Base-by-base conservation (phyloP, 2,888 invertebrate species). In the Drosophila ezoana region DNA sequence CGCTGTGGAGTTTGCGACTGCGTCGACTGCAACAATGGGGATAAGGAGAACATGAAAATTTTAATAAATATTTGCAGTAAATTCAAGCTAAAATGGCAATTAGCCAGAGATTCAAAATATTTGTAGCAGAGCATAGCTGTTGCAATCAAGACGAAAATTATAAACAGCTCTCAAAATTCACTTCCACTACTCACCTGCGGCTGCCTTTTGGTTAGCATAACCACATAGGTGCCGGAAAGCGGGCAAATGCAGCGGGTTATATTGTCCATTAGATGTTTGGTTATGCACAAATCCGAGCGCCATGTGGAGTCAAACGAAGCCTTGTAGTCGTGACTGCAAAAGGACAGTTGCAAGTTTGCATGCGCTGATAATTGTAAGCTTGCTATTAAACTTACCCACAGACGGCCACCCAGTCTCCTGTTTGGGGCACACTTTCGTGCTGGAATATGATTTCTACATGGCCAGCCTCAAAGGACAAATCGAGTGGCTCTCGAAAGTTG, bases 201-300 rank as follows among this genome's bases (percentile, higher is more conserved):
- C 68, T 92, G 93, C 61, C 91, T 91, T 63, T 94, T 93, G n/a
- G 94, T 94, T 56, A 95, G 90, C 81, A 95, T 93, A 20, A 95
- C 93, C 18, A 95, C 94, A 83, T 94, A 94, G 52, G 95, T 94
- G 48, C 95, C 95, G n/a, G 93, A 93, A 62, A 93, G 93, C 5
- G 94, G 93, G 80, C 95, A 95, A 43, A 93, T 92, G 89, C 95
- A 95, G 66, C 94, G 93, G 1, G 94, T 94, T 54, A 93, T 92
- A 64, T 93, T 93, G 40, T 92, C 91, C 90, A 92, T 93, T 61
- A 93, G 90, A 80, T 90, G 91, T 77, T 93, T 92, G 11, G 94
- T 93, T 18, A 93, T 92, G 89, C 95, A 95, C 52, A 93, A 91
- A 76, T 94, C 93, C 49, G 95, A 93, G 82, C 94, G 94, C 95